phyloP scores from a whole-genome alignment of 2,113 vertebrate species.

The Lucifuga dentata region DNA sequence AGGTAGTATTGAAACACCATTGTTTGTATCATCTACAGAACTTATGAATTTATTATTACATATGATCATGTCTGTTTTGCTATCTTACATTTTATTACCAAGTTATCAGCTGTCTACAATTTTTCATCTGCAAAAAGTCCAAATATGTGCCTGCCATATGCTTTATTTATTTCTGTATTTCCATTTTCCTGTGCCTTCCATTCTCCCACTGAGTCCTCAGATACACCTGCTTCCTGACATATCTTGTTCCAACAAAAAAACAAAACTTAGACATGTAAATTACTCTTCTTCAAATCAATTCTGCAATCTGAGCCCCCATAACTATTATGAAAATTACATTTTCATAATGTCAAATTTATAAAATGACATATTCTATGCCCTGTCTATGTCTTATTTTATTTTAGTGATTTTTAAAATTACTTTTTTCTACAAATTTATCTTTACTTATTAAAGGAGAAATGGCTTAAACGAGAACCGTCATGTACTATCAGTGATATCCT shows the following conservation, averaged over 20 bases:
- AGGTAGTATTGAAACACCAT: constrained; percentile 80
- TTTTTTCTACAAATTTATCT: no score
- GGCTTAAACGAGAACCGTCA: no score
- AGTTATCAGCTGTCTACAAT: neutral
- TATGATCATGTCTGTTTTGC: neutral
- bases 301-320: neutral
- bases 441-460: no score
- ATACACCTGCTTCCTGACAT: constrained; percentile 4
- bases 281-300: no score
- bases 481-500: no score
- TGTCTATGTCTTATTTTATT: no score
- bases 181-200: neutral
- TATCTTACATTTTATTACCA: neutral
- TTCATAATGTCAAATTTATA: no score
- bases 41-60: neutral
- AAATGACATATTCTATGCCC: no score
- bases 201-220: neutral
- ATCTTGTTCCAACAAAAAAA: neutral
- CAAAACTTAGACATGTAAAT: no score
- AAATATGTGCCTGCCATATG: no score
- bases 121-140: neutral
- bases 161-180: neutral
- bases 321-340: neutral
- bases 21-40: neutral
- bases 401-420: no score